Evolutionary conservation across 2,113 vertebrate species (phyloP).

Genomic region (Ptyas mucosa): DNA sequence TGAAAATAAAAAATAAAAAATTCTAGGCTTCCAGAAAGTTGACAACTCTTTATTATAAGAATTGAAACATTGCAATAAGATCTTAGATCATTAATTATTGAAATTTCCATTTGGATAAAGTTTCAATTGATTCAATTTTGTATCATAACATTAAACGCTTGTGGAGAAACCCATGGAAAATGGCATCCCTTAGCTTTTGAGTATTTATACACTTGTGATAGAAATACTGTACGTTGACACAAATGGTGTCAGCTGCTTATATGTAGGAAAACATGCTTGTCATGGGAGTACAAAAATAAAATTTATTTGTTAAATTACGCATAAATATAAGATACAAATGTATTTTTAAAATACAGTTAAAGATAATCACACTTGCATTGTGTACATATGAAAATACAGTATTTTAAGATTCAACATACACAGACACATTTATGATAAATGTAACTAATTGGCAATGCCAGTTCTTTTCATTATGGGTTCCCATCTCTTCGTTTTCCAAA

Average conservation of each 20-base stretch:
- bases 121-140: slow-evolving; percentile 43
- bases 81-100: slow-evolving; percentile 47
- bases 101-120: slow-evolving; percentile 58
- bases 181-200: slow-evolving; percentile 17
- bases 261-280: slow-evolving; percentile 79
- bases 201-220: slow-evolving; percentile 35
- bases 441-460: slow-evolving; percentile 85
- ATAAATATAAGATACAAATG: slow-evolving; percentile 99
- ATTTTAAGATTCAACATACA: slow-evolving; percentile 98
- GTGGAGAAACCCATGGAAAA: slow-evolving; percentile 36
- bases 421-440: slow-evolving; percentile 98
- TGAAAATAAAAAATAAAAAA: slow-evolving; percentile 37
- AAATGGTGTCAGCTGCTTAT: slow-evolving; percentile 49
- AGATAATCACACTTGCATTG: slow-evolving; percentile 98
- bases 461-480: slow-evolving; percentile 66
- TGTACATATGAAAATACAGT: slow-evolving; percentile 97
- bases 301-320: slow-evolving; percentile 95
- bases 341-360: slow-evolving; percentile 99
- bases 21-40: slow-evolving; percentile 35
- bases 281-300: slow-evolving; percentile 98
- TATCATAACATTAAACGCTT: slow-evolving; percentile 41
- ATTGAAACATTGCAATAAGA: slow-evolving; percentile 56
- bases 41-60: slow-evolving; percentile 63
- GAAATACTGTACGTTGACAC: slow-evolving; percentile 29
- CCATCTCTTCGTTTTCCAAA: slow-evolving; percentile 62